These are phyloP conservation scores for Pseudoatta argentina DNA, from an alignment of 1,140 invertebrate species.

Conservation along the genomic window DNA sequence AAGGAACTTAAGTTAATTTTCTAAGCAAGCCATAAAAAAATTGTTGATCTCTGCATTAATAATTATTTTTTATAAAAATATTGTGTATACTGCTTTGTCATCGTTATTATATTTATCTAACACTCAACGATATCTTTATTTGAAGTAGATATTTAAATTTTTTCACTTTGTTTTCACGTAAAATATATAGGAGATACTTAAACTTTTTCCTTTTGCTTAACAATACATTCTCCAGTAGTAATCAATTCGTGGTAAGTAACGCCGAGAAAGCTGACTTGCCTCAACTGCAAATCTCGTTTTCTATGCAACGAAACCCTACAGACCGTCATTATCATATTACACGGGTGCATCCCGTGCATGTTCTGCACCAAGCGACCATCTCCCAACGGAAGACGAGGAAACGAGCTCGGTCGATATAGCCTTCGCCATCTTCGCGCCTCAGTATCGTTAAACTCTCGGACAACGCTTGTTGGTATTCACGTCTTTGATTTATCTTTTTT, in stretches of 20 bases:
- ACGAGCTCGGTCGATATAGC: slow-evolving; percentile 38
- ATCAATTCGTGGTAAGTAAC: slow-evolving; percentile 24
- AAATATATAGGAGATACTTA: neutral
- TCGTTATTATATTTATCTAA: neutral
- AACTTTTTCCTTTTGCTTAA: neutral
- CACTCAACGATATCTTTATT: neutral
- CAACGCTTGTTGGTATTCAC: slow-evolving; percentile 1
- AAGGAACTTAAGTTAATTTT: neutral
- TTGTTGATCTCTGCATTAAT: neutral
- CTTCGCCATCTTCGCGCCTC: slow-evolving; percentile 16
- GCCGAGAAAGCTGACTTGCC: neutral
- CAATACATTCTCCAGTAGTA: slow-evolving; percentile 10
- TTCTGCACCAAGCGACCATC: slow-evolving; percentile 7
- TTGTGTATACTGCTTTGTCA: neutral
- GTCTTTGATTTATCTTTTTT: neutral
- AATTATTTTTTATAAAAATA: neutral
- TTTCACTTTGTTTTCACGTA: neutral
- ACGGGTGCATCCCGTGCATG: slow-evolving; percentile 18
- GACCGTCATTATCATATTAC: slow-evolving; percentile 58
- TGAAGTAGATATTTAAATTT: slow-evolving; percentile 4
- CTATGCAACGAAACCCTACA: slow-evolving; percentile 30
- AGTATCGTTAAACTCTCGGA: slow-evolving; percentile 33
- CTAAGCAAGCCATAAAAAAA: neutral
- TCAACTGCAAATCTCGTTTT: slow-evolving; percentile 48
- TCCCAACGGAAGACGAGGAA: slow-evolving; percentile 5